Evolutionary conservation across 2,888 invertebrate genomes (phyloP), one percentile per base, ranked within the genome.

Genomic region (Dione vanillae): DNA sequence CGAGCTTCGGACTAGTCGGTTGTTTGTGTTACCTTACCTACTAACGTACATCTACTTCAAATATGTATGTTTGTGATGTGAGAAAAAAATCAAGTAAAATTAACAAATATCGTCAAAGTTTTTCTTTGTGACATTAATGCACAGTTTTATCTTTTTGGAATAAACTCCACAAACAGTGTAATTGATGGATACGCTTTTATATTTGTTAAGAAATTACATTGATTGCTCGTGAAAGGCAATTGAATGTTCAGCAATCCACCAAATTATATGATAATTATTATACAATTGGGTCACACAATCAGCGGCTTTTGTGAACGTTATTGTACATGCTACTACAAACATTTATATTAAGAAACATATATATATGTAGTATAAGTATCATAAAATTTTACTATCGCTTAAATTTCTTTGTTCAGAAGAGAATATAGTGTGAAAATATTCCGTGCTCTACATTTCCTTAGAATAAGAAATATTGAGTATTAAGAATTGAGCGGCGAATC

Each of bases 251-350:
- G 37, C 16, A 56, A 56, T 56, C 56, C 56, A 56, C 37, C 37
- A 56, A 56, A 56, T 56, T 56, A 56, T 56, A 56, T 56, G 56
- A 16, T 56, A 56, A 56, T 56, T 12, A 40, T 56, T 56, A 56
- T 56, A 56, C 56, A 56, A 56, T 56, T 56, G 56, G 56, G 56
- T 56, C 56, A 58, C 16, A 49, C 58, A 47, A 67, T 67, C 47
- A 56, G 10, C 37, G 37, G 43, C 43, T 16, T 58, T 67, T 58
- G 47, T 47, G 35, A 43, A 45, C 35, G n/a, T 66, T 45, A 19
- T 54, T 52, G 27, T 20, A 51, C 19, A 65, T 54, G 27, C 35
- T 62, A 40, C 37, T 37, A 47, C n/a, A 11, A n/a, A 16, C 43
- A 5, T 47, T 9, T 49, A 49, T 19, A 19, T 3, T 19, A 49